Conservation (phyloP, 2,797 vertebrate genomes). For the Orientallactaga sibirica region DNA sequence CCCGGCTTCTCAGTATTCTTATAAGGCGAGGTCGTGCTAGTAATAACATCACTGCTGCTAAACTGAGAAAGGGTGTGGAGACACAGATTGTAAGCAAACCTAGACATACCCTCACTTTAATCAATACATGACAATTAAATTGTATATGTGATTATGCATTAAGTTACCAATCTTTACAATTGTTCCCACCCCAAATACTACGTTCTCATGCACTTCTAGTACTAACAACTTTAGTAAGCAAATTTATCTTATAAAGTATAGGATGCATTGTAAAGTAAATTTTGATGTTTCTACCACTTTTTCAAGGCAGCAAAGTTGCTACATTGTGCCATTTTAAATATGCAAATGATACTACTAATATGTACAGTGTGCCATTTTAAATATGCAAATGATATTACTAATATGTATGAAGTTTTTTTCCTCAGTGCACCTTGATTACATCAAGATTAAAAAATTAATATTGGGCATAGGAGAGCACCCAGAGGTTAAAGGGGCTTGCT, state of each 20-base stretch:
- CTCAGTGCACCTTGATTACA: background rate
- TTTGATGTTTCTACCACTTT: slow-evolving; percentile 10
- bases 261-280: background rate
- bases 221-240: background rate
- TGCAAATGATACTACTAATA: background rate
- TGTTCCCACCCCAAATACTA: background rate
- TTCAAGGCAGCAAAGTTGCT: background rate
- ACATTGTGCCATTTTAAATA: background rate
- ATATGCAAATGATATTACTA: background rate
- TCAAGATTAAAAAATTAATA: background rate
- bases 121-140: slow-evolving; percentile 11
- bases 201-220: too few relatives aligned
- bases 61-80: background rate
- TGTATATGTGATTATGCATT: background rate
- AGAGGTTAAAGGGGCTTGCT: too few relatives aligned
- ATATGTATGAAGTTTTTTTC: background rate
- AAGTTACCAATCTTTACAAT: slow-evolving; percentile 16
- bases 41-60: background rate
- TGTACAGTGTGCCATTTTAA: background rate
- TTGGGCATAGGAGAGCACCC: too few relatives aligned
- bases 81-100: background rate
- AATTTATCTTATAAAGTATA: background rate
- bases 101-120: slow-evolving; percentile 30
- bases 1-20: background rate
- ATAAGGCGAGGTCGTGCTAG: background rate